These are phyloP conservation scores for Chaetodon trifascialis DNA, from an alignment of 2,113 vertebrate genomes.

Conservation along the genomic window DNA sequence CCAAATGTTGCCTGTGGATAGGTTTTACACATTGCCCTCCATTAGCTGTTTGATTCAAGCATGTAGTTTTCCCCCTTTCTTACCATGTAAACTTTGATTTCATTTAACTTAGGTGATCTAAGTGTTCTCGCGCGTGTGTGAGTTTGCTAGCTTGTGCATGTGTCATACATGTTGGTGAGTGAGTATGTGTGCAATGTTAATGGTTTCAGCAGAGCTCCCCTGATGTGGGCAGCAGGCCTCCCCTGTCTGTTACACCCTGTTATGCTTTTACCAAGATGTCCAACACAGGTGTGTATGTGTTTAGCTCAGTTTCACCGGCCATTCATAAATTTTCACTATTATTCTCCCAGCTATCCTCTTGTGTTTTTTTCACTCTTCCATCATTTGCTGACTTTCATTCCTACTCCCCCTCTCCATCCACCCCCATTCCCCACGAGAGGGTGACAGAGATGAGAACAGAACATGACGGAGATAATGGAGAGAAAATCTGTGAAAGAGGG, in stretches of 20 bases:
- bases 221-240: slow-evolving; percentile 72
- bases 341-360: slow-evolving; percentile 52
- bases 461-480: slow-evolving; percentile 69
- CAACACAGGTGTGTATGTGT: slow-evolving; percentile 76
- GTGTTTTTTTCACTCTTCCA: slow-evolving; percentile 33
- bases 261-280: slow-evolving; percentile 79
- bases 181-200: slow-evolving; percentile 78
- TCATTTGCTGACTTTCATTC: slow-evolving; percentile 59
- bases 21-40: slow-evolving; percentile 37
- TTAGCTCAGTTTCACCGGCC: slow-evolving; percentile 23
- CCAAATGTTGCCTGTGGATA: slow-evolving; percentile 30
- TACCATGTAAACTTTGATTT: neutral
- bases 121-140: slow-evolving; percentile 26
- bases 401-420: slow-evolving; percentile 56
- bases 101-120: slow-evolving; percentile 27
- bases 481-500: slow-evolving; percentile 68
- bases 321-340: slow-evolving; percentile 58
- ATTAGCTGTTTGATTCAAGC: slow-evolving; percentile 49
- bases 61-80: neutral
- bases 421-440: slow-evolving; percentile 76
- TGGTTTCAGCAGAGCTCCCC: slow-evolving; percentile 81
- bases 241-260: slow-evolving; percentile 70
- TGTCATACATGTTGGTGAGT: slow-evolving; percentile 67
- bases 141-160: slow-evolving; percentile 28
- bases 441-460: slow-evolving; percentile 77